These are phyloP conservation scores for Drosophila niveifrons DNA, from an alignment of 2,888 invertebrate genomes.

Conservation along the genomic window DNA sequence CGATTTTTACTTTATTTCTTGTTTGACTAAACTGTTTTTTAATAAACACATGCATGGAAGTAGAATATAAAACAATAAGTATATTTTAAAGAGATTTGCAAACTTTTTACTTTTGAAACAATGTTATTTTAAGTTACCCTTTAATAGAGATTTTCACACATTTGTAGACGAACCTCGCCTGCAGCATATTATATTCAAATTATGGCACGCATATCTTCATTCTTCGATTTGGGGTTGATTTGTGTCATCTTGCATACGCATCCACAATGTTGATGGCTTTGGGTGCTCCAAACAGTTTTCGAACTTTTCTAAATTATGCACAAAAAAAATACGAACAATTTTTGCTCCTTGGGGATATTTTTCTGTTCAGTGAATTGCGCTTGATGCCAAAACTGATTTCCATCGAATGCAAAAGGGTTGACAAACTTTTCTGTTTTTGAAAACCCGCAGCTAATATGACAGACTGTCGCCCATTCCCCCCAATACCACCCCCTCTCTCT, in stretches of 20 bases:
- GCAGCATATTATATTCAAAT: constrained; percentile 64
- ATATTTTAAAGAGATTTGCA: neutral
- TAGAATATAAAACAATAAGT: neutral
- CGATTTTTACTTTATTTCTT: too few relatives aligned
- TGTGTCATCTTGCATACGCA: constrained; percentile 53
- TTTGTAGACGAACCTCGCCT: constrained; percentile 13
- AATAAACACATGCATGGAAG: too few relatives aligned
- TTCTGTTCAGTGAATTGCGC: constrained; percentile 76
- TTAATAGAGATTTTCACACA: constrained; percentile 11
- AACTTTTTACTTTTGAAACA: neutral
- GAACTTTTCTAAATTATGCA: constrained; percentile 76
- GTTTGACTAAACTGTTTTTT: too few relatives aligned
- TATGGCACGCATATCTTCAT: constrained; percentile 53
- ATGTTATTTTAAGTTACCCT: neutral
- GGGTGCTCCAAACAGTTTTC: constrained; percentile 44
- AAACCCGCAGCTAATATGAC: constrained; percentile 66
- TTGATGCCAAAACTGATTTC: constrained; percentile 71
- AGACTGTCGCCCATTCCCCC: constrained; percentile 12
- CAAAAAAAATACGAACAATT: constrained; percentile 57
- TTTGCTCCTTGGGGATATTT: constrained; percentile 76
- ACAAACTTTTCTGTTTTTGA: constrained; percentile 45
- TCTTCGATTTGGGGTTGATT: constrained; percentile 65
- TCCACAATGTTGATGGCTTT: neutral
- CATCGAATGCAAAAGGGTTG: constrained; percentile 65
- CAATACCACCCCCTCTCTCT: neutral